Evolutionary conservation across 2,113 vertebrate species (phyloP).

Genomic region (Xenus cinereus): DNA sequence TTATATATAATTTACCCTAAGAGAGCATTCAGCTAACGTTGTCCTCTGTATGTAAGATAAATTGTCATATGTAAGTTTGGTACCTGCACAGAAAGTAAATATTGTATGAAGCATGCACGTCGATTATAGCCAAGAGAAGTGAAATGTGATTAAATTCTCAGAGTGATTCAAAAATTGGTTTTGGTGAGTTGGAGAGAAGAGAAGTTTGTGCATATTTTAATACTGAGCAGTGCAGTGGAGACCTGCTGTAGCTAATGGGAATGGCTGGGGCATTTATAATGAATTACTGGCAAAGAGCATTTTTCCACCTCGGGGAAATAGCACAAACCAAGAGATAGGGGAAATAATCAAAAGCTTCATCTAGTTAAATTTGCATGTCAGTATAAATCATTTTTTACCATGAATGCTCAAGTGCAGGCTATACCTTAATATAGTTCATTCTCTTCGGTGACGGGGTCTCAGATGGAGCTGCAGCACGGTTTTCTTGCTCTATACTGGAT

Average conservation of each 20-base stretch:
- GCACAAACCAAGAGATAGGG: background rate
- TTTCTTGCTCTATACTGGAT: background rate
- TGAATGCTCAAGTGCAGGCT: background rate
- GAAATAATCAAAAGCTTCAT: conserved; percentile 46
- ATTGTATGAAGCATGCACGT: background rate
- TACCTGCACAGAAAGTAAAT: conserved; percentile 22
- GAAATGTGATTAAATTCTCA: conserved; percentile 39
- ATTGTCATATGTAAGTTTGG: background rate
- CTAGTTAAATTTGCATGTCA: conserved; percentile 22
- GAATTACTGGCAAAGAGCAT: conserved; percentile 50
- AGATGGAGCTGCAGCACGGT: background rate
- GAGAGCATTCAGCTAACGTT: background rate
- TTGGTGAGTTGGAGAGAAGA: conserved; percentile 12
- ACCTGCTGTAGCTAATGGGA: conserved; percentile 46
- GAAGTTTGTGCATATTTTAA: conserved; percentile 59
- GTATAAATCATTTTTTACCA: conserved; percentile 18
- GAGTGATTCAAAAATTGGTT: conserved; percentile 31
- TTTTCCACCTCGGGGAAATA: conserved; percentile 38
- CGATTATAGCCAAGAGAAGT: conserved; percentile 27
- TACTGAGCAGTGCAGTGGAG: conserved; percentile 32
- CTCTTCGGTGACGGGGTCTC: background rate
- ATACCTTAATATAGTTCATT: background rate
- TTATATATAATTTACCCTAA: background rate
- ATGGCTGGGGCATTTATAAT: conserved; percentile 57
- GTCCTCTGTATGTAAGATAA: background rate